Percentiles rank a stretch among this genome's conserved stretches.
phyloP scores from a whole-genome alignment of 2,797 vertebrate genomes.

The Siniperca obscura region DNA sequence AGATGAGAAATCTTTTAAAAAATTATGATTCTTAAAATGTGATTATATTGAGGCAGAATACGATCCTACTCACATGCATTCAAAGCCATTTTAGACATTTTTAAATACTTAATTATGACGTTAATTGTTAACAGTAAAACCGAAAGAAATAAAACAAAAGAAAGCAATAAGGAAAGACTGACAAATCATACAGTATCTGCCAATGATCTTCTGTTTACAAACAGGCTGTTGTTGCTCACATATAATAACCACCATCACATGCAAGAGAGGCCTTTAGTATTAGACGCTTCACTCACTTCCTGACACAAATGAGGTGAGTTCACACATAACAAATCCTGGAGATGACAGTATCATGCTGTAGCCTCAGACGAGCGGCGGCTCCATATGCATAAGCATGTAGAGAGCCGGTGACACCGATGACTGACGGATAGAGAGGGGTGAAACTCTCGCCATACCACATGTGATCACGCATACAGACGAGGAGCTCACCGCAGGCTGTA shows the following conservation, averaged over 20 bases:
- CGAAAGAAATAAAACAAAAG: not conserved
- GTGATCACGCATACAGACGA: slow-evolving; percentile 83
- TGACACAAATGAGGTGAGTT: slow-evolving; percentile 79
- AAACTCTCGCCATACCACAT: slow-evolving; percentile 64
- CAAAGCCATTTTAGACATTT: not conserved
- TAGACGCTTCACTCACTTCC: slow-evolving; percentile 52
- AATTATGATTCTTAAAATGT: not conserved
- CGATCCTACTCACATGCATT: not conserved
- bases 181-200: slow-evolving; percentile 3
- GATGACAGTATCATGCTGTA: slow-evolving; percentile 49
- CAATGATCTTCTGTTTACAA: slow-evolving; percentile 65
- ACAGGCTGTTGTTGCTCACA: slow-evolving; percentile 49
- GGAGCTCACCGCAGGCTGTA: slow-evolving; percentile 44
- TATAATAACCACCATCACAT: slow-evolving; percentile 79
- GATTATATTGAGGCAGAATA: not conserved
- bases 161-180: not conserved
- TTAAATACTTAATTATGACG: not conserved
- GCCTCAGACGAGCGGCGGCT: slow-evolving; percentile 30
- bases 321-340: slow-evolving; percentile 71
- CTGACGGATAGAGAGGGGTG: slow-evolving; percentile 55
- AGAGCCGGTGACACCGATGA: slow-evolving; percentile 46
- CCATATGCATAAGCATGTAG: slow-evolving; percentile 60
- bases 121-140: not conserved
- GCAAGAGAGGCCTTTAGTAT: slow-evolving; percentile 68
- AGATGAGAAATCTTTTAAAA: not conserved